Conservation (phyloP, 2,888 invertebrate genomes). For the Synergus japonicus region DNA sequence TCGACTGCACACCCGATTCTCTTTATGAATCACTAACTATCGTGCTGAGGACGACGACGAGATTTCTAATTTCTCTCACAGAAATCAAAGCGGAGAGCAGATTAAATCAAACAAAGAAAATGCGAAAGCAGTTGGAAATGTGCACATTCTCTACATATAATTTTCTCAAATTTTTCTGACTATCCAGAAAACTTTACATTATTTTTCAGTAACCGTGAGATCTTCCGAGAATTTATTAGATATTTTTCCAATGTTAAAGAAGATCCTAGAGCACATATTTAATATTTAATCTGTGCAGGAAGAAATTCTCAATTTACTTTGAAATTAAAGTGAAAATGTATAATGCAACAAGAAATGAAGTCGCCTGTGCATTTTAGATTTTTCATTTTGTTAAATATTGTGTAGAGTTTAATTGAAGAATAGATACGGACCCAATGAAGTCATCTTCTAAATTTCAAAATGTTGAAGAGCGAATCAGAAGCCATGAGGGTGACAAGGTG, state of each 20-base stretch:
- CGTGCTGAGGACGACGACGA: conserved; percentile 42
- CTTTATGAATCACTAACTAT: conserved; percentile 60
- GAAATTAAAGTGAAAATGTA: too few species aligned
- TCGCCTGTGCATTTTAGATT: neutral
- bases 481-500: neutral
- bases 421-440: too few species aligned
- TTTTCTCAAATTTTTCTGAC: neutral
- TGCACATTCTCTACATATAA: neutral
- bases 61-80: conserved; percentile 45
- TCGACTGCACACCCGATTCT: conserved; percentile 10
- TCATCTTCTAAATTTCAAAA: too few species aligned
- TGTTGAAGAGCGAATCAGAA: neutral
- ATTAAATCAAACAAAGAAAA: neutral
- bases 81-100: conserved; percentile 19
- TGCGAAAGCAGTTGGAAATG: neutral
- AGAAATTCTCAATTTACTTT: too few species aligned
- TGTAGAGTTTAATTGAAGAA: too few species aligned
- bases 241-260: too few species aligned
- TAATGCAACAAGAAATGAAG: neutral
- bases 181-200: too few species aligned
- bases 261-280: too few species aligned
- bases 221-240: neutral
- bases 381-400: neutral
- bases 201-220: neutral
- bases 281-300: too few species aligned